Evolutionary conservation across 2,797 vertebrate genomes (phyloP).

Genomic region (Prionace glauca): DNA sequence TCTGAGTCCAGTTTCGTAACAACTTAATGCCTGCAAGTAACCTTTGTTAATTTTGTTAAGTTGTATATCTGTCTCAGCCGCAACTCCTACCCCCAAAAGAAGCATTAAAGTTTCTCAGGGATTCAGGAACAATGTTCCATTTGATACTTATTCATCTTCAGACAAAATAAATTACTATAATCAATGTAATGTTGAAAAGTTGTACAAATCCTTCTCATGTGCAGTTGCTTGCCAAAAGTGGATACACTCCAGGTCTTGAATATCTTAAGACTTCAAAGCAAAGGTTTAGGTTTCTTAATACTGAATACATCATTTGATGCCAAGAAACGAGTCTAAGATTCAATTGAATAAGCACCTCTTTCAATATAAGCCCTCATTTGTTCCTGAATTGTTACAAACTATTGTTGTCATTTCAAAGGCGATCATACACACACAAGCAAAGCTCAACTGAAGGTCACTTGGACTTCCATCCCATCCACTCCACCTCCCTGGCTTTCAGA

Average conservation of each 20-base stretch:
- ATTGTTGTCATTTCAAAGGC: neutral
- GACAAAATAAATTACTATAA: neutral
- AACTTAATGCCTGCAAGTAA: neutral
- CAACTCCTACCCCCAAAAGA: no score
- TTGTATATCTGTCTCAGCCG: neutral
- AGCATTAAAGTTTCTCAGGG: neutral
- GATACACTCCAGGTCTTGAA: neutral
- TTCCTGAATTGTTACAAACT: neutral
- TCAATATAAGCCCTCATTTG: neutral
- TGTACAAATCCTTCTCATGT: neutral
- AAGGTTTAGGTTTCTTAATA: neutral
- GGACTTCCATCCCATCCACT: neutral
- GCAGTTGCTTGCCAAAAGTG: neutral
- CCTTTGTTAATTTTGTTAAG: neutral
- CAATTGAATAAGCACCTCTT: neutral
- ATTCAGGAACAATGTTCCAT: neutral
- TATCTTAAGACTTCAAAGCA: neutral
- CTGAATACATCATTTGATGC: neutral
- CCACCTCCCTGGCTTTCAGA: neutral
- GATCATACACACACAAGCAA: neutral
- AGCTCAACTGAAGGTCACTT: neutral
- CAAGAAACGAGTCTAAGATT: neutral
- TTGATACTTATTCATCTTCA: neutral
- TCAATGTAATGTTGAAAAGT: neutral
- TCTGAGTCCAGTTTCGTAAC: neutral